These are phyloP conservation scores for Trichonephila clavipes DNA, from an alignment of 1,140 invertebrate genomes.

Conservation along the genomic window DNA sequence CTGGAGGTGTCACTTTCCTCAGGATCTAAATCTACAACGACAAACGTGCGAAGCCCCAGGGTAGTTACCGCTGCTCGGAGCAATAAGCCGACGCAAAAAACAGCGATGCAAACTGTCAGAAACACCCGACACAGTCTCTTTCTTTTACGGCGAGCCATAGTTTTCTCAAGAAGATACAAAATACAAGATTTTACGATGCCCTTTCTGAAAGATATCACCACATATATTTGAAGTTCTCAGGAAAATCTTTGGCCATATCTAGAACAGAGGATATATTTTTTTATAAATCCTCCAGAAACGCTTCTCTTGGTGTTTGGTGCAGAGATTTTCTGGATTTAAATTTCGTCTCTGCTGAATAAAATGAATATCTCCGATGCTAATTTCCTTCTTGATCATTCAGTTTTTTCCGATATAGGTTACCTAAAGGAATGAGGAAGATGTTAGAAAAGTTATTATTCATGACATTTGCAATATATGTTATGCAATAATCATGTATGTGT, in stretches of 20 bases:
- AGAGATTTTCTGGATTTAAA: too few species aligned
- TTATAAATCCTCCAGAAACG: background rate
- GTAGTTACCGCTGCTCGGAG: slow-evolving; percentile 38
- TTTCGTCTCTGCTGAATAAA: too few species aligned
- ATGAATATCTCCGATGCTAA: too few species aligned
- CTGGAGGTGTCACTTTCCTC: background rate
- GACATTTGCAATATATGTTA: too few species aligned
- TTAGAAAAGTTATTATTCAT: too few species aligned
- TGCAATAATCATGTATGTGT: too few species aligned
- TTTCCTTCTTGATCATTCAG: too few species aligned
- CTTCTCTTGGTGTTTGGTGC: too few species aligned
- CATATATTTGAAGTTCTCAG: slow-evolving; percentile 1
- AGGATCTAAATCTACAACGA: slow-evolving; percentile 14
- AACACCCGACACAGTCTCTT: slow-evolving; percentile 55
- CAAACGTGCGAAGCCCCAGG: slow-evolving; percentile 40
- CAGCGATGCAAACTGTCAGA: slow-evolving; percentile 28
- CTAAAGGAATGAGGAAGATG: too few species aligned
- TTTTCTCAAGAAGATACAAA: slow-evolving; percentile 12
- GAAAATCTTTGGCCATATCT: background rate
- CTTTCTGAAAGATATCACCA: slow-evolving; percentile 32
- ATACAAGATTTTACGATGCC: slow-evolving; percentile 19
- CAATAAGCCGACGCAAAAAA: slow-evolving; percentile 50
- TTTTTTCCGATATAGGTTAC: too few species aligned
- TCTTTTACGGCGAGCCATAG: slow-evolving; percentile 55
- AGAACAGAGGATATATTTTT: background rate